phyloP scores from a whole-genome alignment of 2,888 invertebrate genomes.

The Belgica antarctica region DNA sequence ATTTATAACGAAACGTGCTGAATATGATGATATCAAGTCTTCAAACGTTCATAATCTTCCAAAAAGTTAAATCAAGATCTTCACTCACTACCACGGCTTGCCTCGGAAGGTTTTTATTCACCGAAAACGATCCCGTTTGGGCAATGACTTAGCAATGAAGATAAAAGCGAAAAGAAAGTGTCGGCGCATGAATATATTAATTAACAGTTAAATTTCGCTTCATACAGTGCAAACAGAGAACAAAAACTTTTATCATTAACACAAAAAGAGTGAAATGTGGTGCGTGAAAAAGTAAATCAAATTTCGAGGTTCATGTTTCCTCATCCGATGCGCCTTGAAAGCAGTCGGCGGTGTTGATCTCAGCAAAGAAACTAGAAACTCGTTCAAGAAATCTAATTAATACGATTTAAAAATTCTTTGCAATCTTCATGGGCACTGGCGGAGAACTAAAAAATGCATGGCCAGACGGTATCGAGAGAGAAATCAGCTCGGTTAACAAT shows the following conservation, averaged over 20 bases:
- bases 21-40: no score
- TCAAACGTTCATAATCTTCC: no score
- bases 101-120: not conserved
- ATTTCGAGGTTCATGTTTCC: not conserved
- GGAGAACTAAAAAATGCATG: no score
- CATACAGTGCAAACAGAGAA: not conserved
- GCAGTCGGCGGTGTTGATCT: not conserved
- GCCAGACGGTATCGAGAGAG: not conserved
- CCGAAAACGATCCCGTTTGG: not conserved
- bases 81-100: no score
- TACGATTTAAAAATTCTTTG: no score
- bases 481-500: not conserved
- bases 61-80: no score
- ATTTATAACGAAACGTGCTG: no score
- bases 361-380: no score
- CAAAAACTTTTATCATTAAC: no score
- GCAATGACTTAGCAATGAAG: not conserved
- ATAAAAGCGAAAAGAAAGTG: not conserved
- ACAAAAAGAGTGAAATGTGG: not conserved
- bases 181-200: not conserved
- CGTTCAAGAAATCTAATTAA: no score
- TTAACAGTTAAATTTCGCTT: slow-evolving; percentile 1
- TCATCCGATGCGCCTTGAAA: not conserved
- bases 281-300: no score
- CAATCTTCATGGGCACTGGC: no score